phyloP scores from a whole-genome alignment of 2,113 vertebrate species.

The Nothocercus julius region DNA sequence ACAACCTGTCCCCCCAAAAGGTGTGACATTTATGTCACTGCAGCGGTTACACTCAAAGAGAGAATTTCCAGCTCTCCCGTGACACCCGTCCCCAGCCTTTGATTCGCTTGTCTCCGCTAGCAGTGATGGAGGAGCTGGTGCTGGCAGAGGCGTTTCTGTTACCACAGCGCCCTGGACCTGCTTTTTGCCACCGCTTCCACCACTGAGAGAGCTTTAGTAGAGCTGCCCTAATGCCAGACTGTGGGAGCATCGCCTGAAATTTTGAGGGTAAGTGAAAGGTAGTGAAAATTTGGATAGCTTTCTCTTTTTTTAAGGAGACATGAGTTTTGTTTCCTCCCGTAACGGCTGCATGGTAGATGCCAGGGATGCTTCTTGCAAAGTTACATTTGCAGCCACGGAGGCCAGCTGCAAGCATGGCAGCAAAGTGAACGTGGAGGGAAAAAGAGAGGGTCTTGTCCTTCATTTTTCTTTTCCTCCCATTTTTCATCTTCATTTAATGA shows the following conservation, averaged over 20 bases:
- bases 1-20: slow-evolving; percentile 47
- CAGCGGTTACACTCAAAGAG: not conserved
- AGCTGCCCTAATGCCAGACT: not conserved
- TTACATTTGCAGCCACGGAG: not conserved
- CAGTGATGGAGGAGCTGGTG: not conserved
- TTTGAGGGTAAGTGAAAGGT: not conserved
- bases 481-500: slow-evolving; percentile 9
- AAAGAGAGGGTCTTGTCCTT: not conserved
- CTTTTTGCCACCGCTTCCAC: not conserved
- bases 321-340: not conserved
- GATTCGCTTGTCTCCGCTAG: not conserved
- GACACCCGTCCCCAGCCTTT: not conserved
- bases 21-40: slow-evolving; percentile 23
- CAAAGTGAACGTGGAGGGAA: not conserved
- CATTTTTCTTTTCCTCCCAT: not conserved
- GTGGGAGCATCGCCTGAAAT: not conserved
- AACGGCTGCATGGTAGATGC: not conserved
- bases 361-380: not conserved
- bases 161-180: not conserved
- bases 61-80: not conserved
- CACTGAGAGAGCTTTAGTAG: not conserved
- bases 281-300: not conserved
- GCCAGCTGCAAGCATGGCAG: not conserved
- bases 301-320: not conserved
- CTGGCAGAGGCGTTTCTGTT: not conserved